A percentile compares a stretch with the other conserved stretches of the same genome.
Evolutionary conservation across 2,888 invertebrate genomes (phyloP).

Genomic region (Andrena hattorfiana): DNA sequence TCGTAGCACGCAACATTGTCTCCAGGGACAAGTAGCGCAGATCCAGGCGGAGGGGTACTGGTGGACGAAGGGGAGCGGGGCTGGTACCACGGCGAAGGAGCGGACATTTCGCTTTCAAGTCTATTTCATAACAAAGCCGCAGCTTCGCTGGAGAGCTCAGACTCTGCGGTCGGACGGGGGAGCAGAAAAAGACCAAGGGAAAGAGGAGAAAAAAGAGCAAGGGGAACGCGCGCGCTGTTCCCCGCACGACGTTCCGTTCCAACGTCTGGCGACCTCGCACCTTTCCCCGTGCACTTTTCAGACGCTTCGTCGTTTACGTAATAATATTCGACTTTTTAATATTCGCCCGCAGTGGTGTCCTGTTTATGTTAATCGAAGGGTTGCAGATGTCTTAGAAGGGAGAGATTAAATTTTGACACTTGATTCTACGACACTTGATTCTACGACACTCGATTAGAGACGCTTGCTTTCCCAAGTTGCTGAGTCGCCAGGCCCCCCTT

Average conservation of each 20-base stretch:
- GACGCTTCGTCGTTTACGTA: neutral
- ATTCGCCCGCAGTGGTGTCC: too few species aligned
- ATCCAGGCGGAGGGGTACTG: conserved; percentile 37
- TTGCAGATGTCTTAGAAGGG: too few species aligned
- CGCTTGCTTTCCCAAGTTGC: too few species aligned
- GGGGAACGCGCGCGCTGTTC: conserved; percentile 57
- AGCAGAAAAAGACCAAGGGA: conserved; percentile 20
- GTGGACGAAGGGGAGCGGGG: conserved; percentile 27
- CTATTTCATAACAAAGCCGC: conserved; percentile 81
- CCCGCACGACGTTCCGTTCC: conserved; percentile 35
- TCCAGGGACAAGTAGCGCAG: neutral
- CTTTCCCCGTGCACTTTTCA: conserved; percentile 12
- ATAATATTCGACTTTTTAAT: neutral
- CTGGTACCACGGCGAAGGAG: conserved; percentile 34
- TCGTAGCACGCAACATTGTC: conserved; percentile 29
- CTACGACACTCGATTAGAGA: too few species aligned
- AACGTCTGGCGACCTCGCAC: conserved; percentile 44
- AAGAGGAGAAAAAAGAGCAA: conserved; percentile 51
- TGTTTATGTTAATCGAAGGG: too few species aligned
- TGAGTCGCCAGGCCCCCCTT: too few species aligned
- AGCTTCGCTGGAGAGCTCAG: conserved; percentile 69
- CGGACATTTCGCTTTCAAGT: conserved; percentile 78
- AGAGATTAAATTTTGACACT: too few species aligned
- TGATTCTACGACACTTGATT: too few species aligned
- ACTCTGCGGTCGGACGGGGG: conserved; percentile 69